Base-by-base conservation (phyloP, 2,888 invertebrate species). In the Linnaemya vulpina region DNA sequence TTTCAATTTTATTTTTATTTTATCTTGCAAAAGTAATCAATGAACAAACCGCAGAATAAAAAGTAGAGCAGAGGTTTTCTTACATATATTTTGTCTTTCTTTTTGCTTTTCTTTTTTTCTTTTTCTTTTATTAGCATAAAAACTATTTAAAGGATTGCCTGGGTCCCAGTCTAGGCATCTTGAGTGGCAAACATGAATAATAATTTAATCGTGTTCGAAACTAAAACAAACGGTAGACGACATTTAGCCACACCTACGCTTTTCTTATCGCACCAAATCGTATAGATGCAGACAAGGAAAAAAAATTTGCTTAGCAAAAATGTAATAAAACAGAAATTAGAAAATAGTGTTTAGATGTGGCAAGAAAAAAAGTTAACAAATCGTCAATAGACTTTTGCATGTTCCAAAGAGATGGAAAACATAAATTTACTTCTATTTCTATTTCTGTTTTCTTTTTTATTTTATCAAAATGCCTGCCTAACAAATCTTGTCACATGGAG, bases 231-330 rank as follows among this genome's bases (percentile, higher is more conserved):
- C 74, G 85, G 82, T 85, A 82, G 82, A 78, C 82, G 85, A 85
- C 85, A 78, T 65, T 85, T 71, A 81, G 68, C 81, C 85, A 85
- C 85, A 85, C 85, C 84, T 78, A 85, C 84, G 58, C 81, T 43
- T 78, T 68, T 77, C 73, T 62, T 63, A 77, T 77, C 77, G 68
- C 43, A 49, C 8, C 51, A 73, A 53, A 30, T 63, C 30, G 25
- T 30, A 46, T n/a, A 65, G 30, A 65, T 65, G 15, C 38, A 30
- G 30, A 30, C 11, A 62, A 60, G 15, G 5, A 38, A 51, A 13
- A 30, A 58, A 40, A 51, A 53, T 49, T 35, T 75, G 10, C 43
- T 49, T 51, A 53, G 46, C 55, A 38, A 58, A 73, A 67, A 30
- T 43, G 0, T 15, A 49, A 65, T 67, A 60, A 51, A 65, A 80